A percentile compares a stretch with the other conserved stretches of the same genome.
These are phyloP conservation scores for Caradrina kadenii DNA, from an alignment of 2,888 invertebrate genomes.

Conservation along the genomic window DNA sequence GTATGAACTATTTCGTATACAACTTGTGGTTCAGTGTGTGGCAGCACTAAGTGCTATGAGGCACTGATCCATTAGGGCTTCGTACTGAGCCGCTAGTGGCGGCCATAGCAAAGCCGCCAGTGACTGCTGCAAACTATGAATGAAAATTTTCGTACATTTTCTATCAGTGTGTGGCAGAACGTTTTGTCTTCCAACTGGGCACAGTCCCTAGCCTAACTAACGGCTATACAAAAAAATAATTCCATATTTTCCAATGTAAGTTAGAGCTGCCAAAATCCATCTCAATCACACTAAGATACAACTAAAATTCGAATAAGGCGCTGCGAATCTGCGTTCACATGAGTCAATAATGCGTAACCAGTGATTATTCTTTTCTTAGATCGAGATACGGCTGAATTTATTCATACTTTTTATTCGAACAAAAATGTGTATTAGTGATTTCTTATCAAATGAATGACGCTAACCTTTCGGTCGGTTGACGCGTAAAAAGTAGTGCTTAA, in stretches of 20 bases:
- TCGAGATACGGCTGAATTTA: constrained; percentile 18
- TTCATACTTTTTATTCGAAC: neutral
- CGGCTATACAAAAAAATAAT: neutral
- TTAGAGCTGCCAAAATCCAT: neutral
- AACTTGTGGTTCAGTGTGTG: no score
- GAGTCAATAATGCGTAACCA: constrained; percentile 46
- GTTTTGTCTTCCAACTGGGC: no score
- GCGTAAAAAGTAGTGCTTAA: constrained; percentile 28
- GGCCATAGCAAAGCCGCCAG: no score
- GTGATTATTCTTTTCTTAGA: constrained; percentile 29
- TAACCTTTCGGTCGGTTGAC: constrained; percentile 9
- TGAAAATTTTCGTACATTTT: no score
- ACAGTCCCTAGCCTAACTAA: neutral
- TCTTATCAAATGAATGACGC: constrained; percentile 26
- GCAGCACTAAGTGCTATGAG: no score
- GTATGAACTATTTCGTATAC: neutral
- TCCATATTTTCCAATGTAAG: neutral
- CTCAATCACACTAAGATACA: neutral
- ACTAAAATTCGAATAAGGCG: constrained; percentile 19
- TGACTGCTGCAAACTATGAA: no score
- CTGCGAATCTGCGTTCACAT: constrained; percentile 30
- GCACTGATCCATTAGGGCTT: no score
- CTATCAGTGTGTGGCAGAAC: no score
- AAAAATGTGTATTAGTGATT: constrained; percentile 1
- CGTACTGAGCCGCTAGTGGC: no score